Evolutionary conservation across 92 coral and sea anemone species (phyloP).

Genomic region (Parazoanthus atlanticus): DNA sequence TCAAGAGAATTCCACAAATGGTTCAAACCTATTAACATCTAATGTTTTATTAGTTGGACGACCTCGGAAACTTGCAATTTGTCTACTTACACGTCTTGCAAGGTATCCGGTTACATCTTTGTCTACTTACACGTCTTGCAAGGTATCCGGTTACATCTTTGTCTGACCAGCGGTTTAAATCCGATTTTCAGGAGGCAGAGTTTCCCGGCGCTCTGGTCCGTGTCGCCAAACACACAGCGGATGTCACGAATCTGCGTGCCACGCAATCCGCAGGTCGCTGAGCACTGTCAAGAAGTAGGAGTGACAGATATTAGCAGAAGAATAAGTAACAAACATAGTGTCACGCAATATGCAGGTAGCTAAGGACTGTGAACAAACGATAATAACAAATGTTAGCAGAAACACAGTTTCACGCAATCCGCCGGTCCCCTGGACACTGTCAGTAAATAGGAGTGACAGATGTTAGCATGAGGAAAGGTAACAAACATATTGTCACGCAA

Average conservation of each 20-base stretch:
- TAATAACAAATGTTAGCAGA: too few relatives aligned
- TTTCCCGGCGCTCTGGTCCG: slow-evolving; percentile 55
- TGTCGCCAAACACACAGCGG: slow-evolving; percentile 62
- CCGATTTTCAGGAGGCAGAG: slow-evolving; percentile 56
- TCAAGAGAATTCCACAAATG: too few relatives aligned
- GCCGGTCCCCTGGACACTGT: too few relatives aligned
- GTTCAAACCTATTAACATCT: too few relatives aligned
- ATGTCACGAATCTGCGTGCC: slow-evolving; percentile 66
- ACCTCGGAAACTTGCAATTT: not conserved
- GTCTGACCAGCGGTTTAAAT: slow-evolving; percentile 48
- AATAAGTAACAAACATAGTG: too few relatives aligned
- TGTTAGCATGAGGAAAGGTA: too few relatives aligned
- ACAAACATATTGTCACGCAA: too few relatives aligned
- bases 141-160: slow-evolving; percentile 59
- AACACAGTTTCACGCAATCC: too few relatives aligned
- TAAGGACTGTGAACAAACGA: too few relatives aligned
- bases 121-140: slow-evolving; percentile 36
- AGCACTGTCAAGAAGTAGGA: slow-evolving; percentile 53
- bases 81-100: slow-evolving; percentile 36
- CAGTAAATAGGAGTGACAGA: too few relatives aligned
- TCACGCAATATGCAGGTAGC: too few relatives aligned
- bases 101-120: slow-evolving; percentile 57
- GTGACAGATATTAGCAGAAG: too few relatives aligned
- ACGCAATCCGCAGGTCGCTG: slow-evolving; percentile 72
- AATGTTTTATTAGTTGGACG: not conserved